These are phyloP conservation scores for Trissoscelio sp. DNA, from an alignment of 2,888 invertebrate species.

Conservation along the genomic window DNA sequence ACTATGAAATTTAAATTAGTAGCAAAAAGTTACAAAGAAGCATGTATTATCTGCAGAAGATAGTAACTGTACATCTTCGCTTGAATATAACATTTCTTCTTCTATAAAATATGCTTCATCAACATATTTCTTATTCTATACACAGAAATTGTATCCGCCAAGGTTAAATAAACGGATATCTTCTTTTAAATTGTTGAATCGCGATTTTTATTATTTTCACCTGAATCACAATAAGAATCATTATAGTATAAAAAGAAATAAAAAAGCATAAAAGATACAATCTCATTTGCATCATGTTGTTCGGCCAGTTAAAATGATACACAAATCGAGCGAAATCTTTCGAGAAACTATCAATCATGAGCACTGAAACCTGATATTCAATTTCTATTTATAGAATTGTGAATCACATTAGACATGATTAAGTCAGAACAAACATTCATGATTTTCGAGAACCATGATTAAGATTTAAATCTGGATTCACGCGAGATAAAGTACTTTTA, in stretches of 20 bases:
- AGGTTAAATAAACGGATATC: slow-evolving; percentile 5
- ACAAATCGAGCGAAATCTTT: slow-evolving; percentile 49
- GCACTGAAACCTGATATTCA: slow-evolving; percentile 41
- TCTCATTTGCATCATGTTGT: slow-evolving; percentile 43
- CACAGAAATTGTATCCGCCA: background rate
- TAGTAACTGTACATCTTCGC: slow-evolving; percentile 1
- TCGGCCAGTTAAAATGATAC: slow-evolving; percentile 35
- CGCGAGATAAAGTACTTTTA: slow-evolving; percentile 22
- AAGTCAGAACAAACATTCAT: slow-evolving; percentile 48
- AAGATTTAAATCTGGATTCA: slow-evolving; percentile 42
- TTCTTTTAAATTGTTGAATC: slow-evolving; percentile 2
- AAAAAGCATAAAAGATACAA: slow-evolving; percentile 27
- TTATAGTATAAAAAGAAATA: background rate
- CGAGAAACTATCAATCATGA: slow-evolving; percentile 45
- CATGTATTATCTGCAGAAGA: background rate
- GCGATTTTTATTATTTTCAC: slow-evolving; percentile 14
- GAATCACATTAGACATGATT: slow-evolving; percentile 45
- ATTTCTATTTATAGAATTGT: slow-evolving; percentile 48
- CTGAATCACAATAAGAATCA: slow-evolving; percentile 10
- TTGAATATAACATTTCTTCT: background rate
- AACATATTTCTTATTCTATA: slow-evolving; percentile 1
- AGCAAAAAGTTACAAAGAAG: background rate
- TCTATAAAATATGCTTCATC: slow-evolving; percentile 5
- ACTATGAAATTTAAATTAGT: too few relatives aligned
- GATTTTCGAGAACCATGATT: slow-evolving; percentile 47